Base-by-base conservation (phyloP, 2,797 vertebrate genomes). In the Semaprochilodus insignis region DNA sequence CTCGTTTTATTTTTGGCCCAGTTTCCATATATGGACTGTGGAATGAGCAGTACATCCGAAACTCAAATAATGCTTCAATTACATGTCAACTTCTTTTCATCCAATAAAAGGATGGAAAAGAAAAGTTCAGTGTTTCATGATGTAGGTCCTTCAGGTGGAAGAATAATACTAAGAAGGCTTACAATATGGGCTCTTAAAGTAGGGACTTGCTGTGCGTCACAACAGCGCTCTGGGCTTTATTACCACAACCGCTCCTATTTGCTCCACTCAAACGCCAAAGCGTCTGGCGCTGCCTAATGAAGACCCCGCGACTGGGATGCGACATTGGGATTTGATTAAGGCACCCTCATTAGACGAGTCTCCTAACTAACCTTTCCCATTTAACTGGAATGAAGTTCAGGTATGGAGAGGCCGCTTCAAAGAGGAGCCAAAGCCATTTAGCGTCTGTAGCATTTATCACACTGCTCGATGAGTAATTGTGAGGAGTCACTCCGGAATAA, bases 321-420 rank as follows among this genome's bases (percentile, higher is more conserved):
- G 67, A 69, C 57, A 80, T 77, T 81, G 67, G 73, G 83, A 85
- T 85, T 83, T 82, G 82, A 88, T 86, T 84, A 80, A 81, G 76
- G 74, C 73, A 16, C 74, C 60, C 81, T 85, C 75, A 79, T 85
- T 86, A 87, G 78, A 66, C 73, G 81, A 75, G 81, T 81, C 79
- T 77, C 81, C 85, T 74, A 78, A 84, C 83, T 74, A 83, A 88
- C 74, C 82, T 74, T 78, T 81, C 63, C 59, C 60, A 55, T 88
- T 83, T 79, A 48, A 81, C 78, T 75, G 70, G 79, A 79, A 80
- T 67, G 14, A 62, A 70, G 78, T 85, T 78, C 83, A 88, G 83
- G 66, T 77, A 83, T 25, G 59, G 67, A 34, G 77, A 60, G 79
- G 60, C 48, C 57, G 79, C 80, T 85, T 89, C 77, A 87, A 87